These are phyloP conservation scores for Entomobrya multifasciata DNA, from an alignment of 2,888 invertebrate genomes.

Conservation along the genomic window DNA sequence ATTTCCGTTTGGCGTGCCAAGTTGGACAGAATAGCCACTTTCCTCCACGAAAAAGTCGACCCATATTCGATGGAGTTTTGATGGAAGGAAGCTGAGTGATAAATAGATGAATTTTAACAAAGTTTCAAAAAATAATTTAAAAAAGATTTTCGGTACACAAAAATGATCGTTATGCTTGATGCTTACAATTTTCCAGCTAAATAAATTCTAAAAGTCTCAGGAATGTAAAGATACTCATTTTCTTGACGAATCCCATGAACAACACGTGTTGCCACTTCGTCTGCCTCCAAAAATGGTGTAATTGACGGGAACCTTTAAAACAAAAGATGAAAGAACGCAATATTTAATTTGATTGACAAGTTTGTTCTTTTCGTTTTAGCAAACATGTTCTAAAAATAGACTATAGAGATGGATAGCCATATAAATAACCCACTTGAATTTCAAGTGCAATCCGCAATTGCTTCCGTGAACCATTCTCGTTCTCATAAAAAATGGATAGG, in stretches of 20 bases:
- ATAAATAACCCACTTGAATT: slow-evolving; percentile 32
- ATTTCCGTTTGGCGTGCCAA: slow-evolving; percentile 25
- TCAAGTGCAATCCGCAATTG: slow-evolving; percentile 31
- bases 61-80: slow-evolving; percentile 51
- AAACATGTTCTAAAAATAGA: too few species aligned
- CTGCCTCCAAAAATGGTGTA: slow-evolving; percentile 55
- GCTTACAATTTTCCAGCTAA: slow-evolving; percentile 62
- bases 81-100: slow-evolving; percentile 49
- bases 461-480: slow-evolving; percentile 55
- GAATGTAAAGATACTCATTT: slow-evolving; percentile 51
- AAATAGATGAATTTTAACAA: not conserved
- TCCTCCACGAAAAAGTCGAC: slow-evolving; percentile 64
- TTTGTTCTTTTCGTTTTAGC: too few species aligned
- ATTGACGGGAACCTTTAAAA: slow-evolving; percentile 53
- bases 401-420: not conserved
- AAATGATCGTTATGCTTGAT: not conserved
- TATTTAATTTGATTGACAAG: not conserved
- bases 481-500: slow-evolving; percentile 57
- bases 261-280: slow-evolving; percentile 42
- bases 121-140: not conserved
- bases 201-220: slow-evolving; percentile 58
- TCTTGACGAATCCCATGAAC: slow-evolving; percentile 50
- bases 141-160: not conserved
- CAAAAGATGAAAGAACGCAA: too few species aligned
- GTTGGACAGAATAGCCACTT: slow-evolving; percentile 43